Percentiles rank a stretch among this genome's conserved stretches.
Conservation (phyloP, 2,888 invertebrate species). For the Leucoma salicis region DNA sequence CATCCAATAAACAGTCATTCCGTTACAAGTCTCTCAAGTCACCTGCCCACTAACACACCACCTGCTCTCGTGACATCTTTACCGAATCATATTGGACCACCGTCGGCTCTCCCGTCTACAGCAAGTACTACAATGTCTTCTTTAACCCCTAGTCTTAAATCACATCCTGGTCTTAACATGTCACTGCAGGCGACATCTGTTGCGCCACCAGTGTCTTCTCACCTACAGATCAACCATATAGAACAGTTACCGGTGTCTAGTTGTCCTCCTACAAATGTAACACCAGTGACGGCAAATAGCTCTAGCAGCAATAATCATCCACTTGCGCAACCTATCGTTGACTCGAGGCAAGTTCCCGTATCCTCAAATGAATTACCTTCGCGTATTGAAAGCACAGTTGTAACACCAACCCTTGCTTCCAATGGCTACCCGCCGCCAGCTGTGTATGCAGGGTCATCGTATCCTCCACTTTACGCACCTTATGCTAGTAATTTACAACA, state of each 20-base stretch:
- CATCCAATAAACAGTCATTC: slow-evolving; percentile 67
- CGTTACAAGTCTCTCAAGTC: slow-evolving; percentile 60
- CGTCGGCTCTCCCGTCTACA: slow-evolving; percentile 50
- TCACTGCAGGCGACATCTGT: slow-evolving; percentile 45
- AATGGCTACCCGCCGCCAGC: slow-evolving; percentile 85
- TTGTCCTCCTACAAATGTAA: slow-evolving; percentile 47
- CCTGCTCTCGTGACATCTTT: slow-evolving; percentile 51
- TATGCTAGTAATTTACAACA: slow-evolving; percentile 88
- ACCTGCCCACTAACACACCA: slow-evolving; percentile 52
- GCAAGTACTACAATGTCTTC: slow-evolving; percentile 58
- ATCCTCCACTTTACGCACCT: slow-evolving; percentile 89
- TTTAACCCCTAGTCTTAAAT: slow-evolving; percentile 59
- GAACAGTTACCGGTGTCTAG: slow-evolving; percentile 49
- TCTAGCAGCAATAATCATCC: slow-evolving; percentile 60
- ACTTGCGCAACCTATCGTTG: slow-evolving; percentile 58
- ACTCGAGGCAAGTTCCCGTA: slow-evolving; percentile 61
- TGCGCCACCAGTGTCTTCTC: slow-evolving; percentile 50
- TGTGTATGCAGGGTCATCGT: slow-evolving; percentile 83
- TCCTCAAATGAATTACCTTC: slow-evolving; percentile 77
- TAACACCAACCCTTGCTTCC: slow-evolving; percentile 86
- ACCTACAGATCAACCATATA: slow-evolving; percentile 52
- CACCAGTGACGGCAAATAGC: slow-evolving; percentile 50
- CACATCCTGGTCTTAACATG: slow-evolving; percentile 55
- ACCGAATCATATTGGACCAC: slow-evolving; percentile 56
- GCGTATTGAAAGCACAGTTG: slow-evolving; percentile 59